A percentile compares a stretch with the other conserved stretches of the same genome.
These are phyloP conservation scores for Rotaria sp. DNA, from an alignment of 2,888 invertebrate species.

Conservation along the genomic window DNA sequence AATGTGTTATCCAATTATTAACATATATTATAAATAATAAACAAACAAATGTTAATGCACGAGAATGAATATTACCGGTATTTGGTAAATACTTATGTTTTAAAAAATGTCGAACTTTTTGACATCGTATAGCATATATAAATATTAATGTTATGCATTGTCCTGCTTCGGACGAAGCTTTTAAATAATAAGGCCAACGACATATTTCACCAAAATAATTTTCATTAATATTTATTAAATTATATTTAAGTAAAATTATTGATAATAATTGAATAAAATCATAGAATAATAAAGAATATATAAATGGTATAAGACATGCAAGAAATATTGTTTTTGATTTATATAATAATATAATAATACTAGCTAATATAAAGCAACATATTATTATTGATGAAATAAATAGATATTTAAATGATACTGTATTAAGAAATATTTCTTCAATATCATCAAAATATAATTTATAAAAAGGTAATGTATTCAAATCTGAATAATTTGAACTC, in stretches of 20 bases:
- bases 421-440: constrained; percentile 10
- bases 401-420: background rate
- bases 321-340: background rate
- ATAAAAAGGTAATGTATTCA: background rate
- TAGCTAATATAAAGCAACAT: background rate
- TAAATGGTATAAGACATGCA: constrained; percentile 59
- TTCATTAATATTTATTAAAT: background rate
- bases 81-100: background rate
- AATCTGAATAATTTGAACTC: background rate
- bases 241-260: constrained; percentile 13
- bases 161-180: background rate
- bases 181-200: background rate
- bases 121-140: background rate
- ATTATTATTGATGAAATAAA: background rate
- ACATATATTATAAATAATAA: background rate
- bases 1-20: constrained; percentile 28
- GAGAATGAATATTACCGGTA: background rate
- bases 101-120: background rate
- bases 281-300: constrained; percentile 41
- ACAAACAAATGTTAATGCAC: constrained; percentile 7
- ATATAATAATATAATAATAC: background rate
- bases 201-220: background rate
- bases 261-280: constrained; percentile 22
- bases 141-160: constrained; percentile 3
- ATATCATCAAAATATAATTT: constrained; percentile 20